Evolutionary conservation across 2,113 vertebrate genomes (phyloP).

Genomic region (Aegithalos caudatus): DNA sequence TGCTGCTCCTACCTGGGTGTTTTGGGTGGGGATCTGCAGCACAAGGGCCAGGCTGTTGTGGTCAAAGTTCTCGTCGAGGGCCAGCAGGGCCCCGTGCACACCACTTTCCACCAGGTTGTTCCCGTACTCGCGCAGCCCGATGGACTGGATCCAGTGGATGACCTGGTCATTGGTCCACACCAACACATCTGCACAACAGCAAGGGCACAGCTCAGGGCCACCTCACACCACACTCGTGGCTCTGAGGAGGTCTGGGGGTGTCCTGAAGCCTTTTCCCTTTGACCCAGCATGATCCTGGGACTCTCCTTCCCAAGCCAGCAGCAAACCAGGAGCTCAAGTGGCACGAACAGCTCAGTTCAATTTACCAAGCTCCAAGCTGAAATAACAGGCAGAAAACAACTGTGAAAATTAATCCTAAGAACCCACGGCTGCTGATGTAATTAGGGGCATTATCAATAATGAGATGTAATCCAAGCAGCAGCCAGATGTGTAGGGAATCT

Average conservation of each 20-base stretch:
- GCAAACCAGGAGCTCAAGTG: neutral
- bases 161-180: conserved; percentile 98
- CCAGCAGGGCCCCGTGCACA: conserved; percentile 86
- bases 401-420: conserved; percentile 1
- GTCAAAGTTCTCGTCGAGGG: conserved; percentile 94
- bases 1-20: conserved; percentile 84
- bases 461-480: conserved; percentile 28
- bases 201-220: neutral
- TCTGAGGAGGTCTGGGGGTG: neutral
- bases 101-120: conserved; percentile 90
- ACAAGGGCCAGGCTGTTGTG: conserved; percentile 92
- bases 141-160: conserved; percentile 92
- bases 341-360: neutral
- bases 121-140: conserved; percentile 90
- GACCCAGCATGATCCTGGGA: neutral
- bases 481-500: neutral
- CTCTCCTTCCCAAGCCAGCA: neutral
- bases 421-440: neutral
- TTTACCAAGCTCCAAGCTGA: neutral
- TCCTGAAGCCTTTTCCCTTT: neutral
- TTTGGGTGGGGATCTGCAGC: conserved; percentile 96
- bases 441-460: conserved; percentile 21
- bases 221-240: neutral
- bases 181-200: conserved; percentile 80
- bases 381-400: neutral